Evolutionary conservation across 1,140 invertebrate species (phyloP).

Genomic region (Coelopa frigida): DNA sequence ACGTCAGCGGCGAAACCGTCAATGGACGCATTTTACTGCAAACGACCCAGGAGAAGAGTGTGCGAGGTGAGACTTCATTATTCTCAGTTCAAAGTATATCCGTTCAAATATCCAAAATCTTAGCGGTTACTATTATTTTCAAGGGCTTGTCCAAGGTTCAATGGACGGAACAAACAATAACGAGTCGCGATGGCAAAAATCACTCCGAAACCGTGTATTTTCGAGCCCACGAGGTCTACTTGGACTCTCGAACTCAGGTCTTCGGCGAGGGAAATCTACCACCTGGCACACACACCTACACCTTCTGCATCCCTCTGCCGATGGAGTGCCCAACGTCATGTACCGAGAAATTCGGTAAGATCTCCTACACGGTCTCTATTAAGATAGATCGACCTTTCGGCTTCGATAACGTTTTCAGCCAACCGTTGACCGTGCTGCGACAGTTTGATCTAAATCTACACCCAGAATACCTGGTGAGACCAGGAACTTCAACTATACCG

Average conservation of each 20-base stretch:
- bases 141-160: constrained; percentile 30
- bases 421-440: constrained; percentile 63
- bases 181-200: too few relatives aligned
- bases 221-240: constrained; percentile 22
- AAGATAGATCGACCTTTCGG: constrained; percentile 63
- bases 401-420: constrained; percentile 63
- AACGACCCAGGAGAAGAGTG: constrained; percentile 20
- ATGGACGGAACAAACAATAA: constrained; percentile 33
- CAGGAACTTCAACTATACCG: too few relatives aligned
- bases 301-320: constrained; percentile 45
- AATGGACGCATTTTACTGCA: constrained; percentile 22
- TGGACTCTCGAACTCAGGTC: constrained; percentile 18
- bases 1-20: constrained; percentile 30
- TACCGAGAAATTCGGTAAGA: constrained; percentile 60
- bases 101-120: background rate
- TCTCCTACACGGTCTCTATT: constrained; percentile 60
- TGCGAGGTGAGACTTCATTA: constrained; percentile 28
- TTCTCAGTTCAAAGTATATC: background rate
- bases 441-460: constrained; percentile 66
- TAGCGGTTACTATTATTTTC: constrained; percentile 29
- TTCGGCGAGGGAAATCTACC: constrained; percentile 23
- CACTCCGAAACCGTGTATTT: constrained; percentile 23
- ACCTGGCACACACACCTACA: constrained; percentile 27
- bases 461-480: constrained; percentile 27
- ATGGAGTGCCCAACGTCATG: constrained; percentile 58